These are phyloP conservation scores for Coenonympha arcania DNA, from an alignment of 2,888 invertebrate genomes.

Conservation along the genomic window DNA sequence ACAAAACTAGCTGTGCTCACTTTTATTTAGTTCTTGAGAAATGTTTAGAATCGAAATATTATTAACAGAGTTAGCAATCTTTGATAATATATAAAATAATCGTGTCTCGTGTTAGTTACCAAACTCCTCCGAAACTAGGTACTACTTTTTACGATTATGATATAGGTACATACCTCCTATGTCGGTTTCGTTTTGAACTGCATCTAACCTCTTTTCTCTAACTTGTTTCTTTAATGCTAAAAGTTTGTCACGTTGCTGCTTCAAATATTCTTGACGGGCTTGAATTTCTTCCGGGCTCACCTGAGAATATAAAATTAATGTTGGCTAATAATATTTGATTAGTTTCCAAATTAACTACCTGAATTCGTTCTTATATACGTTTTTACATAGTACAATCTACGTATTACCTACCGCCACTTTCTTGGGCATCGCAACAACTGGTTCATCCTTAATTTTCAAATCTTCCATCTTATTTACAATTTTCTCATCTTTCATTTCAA, in stretches of 20 bases:
- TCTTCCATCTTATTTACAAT: slow-evolving; percentile 25
- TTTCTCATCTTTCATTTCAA: slow-evolving; percentile 51
- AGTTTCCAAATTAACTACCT: too few species aligned
- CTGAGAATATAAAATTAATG: slow-evolving; percentile 32
- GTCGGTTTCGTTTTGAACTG: slow-evolving; percentile 73
- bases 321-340: too few species aligned
- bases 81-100: too few species aligned
- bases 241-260: slow-evolving; percentile 91
- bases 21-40: too few species aligned
- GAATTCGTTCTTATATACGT: background rate
- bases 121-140: too few species aligned
- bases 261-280: slow-evolving; percentile 87
- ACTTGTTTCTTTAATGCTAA: slow-evolving; percentile 91
- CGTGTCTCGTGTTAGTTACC: too few species aligned
- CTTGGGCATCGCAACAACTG: slow-evolving; percentile 35
- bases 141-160: too few species aligned
- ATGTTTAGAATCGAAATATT: too few species aligned
- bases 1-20: too few species aligned
- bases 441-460: slow-evolving; percentile 32
- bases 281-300: slow-evolving; percentile 78
- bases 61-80: too few species aligned
- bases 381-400: background rate
- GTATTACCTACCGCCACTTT: slow-evolving; percentile 47
- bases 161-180: too few species aligned
- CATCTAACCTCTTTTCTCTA: slow-evolving; percentile 83